Conservation (phyloP, 2,797 vertebrate species). For the Rhynchonycteris naso region DNA sequence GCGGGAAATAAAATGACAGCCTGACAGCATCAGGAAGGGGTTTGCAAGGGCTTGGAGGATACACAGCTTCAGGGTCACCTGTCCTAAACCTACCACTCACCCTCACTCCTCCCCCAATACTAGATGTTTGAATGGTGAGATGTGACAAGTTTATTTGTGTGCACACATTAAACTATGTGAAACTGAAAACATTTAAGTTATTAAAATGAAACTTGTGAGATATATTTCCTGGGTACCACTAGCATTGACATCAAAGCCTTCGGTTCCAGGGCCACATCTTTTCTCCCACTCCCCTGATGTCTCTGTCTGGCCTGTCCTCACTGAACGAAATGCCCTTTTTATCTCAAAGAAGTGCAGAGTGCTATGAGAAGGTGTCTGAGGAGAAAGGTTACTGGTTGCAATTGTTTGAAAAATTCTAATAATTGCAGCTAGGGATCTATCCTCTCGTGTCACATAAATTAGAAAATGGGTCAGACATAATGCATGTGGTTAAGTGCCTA, state of each 20-base stretch:
- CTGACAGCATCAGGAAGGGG: not conserved
- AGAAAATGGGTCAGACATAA: conserved; percentile 83
- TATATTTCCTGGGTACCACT: conserved; percentile 1
- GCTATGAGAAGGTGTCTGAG: conserved; percentile 41
- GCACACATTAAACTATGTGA: not conserved
- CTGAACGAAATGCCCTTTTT: conserved; percentile 26
- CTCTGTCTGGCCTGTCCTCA: conserved; percentile 18
- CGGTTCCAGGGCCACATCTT: not conserved
- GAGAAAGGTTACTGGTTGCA: conserved; percentile 67
- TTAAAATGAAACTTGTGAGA: not conserved
- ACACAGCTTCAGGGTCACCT: not conserved
- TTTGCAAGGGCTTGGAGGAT: not conserved
- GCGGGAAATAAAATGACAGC: not conserved
- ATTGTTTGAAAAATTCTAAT: conserved; percentile 72
- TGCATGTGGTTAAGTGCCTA: conserved; percentile 83
- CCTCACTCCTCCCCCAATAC: not conserved
- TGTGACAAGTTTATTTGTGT: not conserved
- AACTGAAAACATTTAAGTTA: not conserved
- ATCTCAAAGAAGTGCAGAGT: conserved; percentile 29
- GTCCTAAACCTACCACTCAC: not conserved
- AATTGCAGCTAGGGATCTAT: conserved; percentile 76
- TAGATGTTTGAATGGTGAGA: not conserved
- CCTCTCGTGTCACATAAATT: conserved; percentile 67
- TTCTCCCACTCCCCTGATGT: not conserved
- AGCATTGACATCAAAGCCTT: not conserved